A percentile compares a stretch with the other conserved stretches of the same genome.
These are phyloP conservation scores for Monarcha castaneiventris DNA, from an alignment of 2,113 vertebrate genomes.

Conservation along the genomic window DNA sequence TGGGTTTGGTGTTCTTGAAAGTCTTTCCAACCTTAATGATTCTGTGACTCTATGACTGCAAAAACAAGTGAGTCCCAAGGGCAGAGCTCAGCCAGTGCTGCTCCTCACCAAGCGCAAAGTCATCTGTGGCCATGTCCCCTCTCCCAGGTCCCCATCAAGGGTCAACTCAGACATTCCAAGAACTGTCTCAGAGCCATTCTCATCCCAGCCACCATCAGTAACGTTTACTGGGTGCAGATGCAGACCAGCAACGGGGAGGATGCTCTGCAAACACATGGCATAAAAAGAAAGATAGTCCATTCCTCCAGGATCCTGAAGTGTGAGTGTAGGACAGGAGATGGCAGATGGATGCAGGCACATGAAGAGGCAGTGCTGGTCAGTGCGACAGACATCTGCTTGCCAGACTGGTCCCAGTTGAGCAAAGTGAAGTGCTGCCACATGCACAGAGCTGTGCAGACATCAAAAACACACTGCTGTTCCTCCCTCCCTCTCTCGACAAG, in stretches of 20 bases:
- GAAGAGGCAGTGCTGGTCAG: not conserved
- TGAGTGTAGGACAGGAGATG: not conserved
- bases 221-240: not conserved
- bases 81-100: not conserved
- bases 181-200: not conserved
- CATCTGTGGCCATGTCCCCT: not conserved
- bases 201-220: not conserved
- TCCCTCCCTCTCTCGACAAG: not conserved
- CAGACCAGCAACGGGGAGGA: not conserved
- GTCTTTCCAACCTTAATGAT: not conserved
- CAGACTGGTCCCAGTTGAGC: not conserved
- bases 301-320: not conserved
- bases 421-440: not conserved
- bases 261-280: not conserved
- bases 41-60: not conserved
- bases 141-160: not conserved
- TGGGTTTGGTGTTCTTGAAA: not conserved
- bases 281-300: not conserved
- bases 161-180: not conserved
- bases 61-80: not conserved
- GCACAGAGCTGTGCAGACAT: not conserved
- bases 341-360: not conserved
- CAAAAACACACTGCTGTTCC: not conserved
- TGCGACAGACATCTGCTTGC: not conserved
- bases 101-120: not conserved